These are phyloP conservation scores for Anoncus sp. DNA, from an alignment of 2,888 invertebrate species.

Conservation along the genomic window DNA sequence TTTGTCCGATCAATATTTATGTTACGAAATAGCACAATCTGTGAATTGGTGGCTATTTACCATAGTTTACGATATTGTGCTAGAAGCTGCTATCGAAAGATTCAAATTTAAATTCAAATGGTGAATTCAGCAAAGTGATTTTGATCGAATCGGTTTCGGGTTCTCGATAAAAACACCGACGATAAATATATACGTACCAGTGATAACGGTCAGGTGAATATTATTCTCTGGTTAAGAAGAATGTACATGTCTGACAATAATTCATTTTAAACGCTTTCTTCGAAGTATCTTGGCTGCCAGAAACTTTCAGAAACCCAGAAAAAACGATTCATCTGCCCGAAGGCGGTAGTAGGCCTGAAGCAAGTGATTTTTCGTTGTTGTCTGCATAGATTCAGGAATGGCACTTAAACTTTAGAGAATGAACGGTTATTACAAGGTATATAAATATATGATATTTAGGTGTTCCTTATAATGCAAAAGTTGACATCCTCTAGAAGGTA, in stretches of 20 bases:
- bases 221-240: neutral
- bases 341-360: too few species aligned
- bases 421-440: too few species aligned
- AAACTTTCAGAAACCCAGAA: neutral
- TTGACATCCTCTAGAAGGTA: too few species aligned
- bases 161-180: conserved; percentile 22
- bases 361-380: too few species aligned
- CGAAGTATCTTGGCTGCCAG: neutral
- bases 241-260: neutral
- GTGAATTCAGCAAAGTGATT: conserved; percentile 17
- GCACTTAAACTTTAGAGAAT: too few species aligned
- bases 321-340: neutral
- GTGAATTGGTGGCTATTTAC: conserved; percentile 1
- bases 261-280: neutral
- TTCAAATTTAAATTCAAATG: conserved; percentile 11
- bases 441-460: too few species aligned
- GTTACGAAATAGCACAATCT: neutral
- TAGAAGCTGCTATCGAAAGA: neutral
- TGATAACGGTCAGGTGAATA: conserved; percentile 9
- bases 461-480: too few species aligned
- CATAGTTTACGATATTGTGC: neutral
- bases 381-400: too few species aligned
- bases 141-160: conserved; percentile 16
- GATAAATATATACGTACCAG: conserved; percentile 8
- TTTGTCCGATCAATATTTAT: conserved; percentile 27